Base-by-base conservation (phyloP, 1,140 invertebrate genomes). In the Drosophila santomea region DNA sequence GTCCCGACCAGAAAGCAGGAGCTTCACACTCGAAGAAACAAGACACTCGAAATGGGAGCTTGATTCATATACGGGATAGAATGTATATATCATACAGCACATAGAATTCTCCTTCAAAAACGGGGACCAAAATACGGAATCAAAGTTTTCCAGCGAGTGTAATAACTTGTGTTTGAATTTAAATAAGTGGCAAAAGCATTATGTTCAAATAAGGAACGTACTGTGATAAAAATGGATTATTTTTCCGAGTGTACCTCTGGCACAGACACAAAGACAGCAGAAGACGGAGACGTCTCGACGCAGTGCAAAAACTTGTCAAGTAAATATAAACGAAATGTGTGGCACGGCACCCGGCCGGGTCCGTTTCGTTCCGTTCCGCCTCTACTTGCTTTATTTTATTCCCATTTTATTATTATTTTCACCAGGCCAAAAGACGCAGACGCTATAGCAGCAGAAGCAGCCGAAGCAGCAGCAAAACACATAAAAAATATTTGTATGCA, bases 241-340 rank as follows among this genome's bases (percentile, higher is more conserved):
- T 68, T 67, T 35, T 28, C 39, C 15, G 4, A 66, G 64, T 68
- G 64, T 32, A 66, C 6, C 43, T 11, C 45, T 62, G 56, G 45
- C 50, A 78, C 45, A 57, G 62, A 62, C 57, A 79, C 61, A 55
- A 59, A 62, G 62, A 58, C 56, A 64, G 25, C 63, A 36, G 43
- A 39, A 72, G 50, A 41, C 59, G 74, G 73, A 63, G 80, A 83
- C 63, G 74, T 78, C 79, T 72, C 76, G 80, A 69, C 81, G 80
- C 80, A 84, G 76, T 86, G 84, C 73, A 80, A 86, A 72, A 89
- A 89, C 77, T 89, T 89, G 84, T 89, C 84, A 89, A 89, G 84
- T 89, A 89, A 89, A 89, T 89, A 89, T 80, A 89, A 89, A 84
- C 84, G 84, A 89, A 89, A 89, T 89, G 77, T 88, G 84, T 83